Conservation (phyloP, 1,140 invertebrate genomes). For the Leptoteleia sp. region DNA sequence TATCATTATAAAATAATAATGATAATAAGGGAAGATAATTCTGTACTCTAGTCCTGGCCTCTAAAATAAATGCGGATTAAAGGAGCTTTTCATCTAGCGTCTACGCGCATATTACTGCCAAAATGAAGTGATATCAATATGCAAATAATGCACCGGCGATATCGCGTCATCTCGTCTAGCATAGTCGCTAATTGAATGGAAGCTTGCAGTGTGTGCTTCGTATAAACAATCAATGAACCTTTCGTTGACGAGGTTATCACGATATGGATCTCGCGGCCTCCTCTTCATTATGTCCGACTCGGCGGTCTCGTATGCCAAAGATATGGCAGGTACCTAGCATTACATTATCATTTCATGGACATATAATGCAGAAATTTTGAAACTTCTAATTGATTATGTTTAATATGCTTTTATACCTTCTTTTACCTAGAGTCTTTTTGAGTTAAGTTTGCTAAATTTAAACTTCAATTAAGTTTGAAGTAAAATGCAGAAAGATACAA, state of each 20-base stretch:
- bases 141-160: slow-evolving; percentile 13
- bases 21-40: background rate
- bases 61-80: slow-evolving; percentile 38
- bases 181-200: slow-evolving; percentile 57
- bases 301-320: slow-evolving; percentile 97
- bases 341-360: no score
- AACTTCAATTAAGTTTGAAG: no score
- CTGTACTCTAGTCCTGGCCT: slow-evolving; percentile 32
- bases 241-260: slow-evolving; percentile 99
- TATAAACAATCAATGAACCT: slow-evolving; percentile 84
- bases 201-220: slow-evolving; percentile 24
- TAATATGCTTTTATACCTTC: no score
- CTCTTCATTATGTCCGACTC: slow-evolving; percentile 99
- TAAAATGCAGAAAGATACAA: no score
- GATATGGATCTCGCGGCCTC: slow-evolving; percentile 95
- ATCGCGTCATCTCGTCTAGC: slow-evolving; percentile 44
- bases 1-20: no score
- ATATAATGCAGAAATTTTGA: no score
- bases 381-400: no score
- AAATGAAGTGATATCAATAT: slow-evolving; percentile 36
- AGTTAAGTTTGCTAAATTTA: no score
- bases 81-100: slow-evolving; percentile 49
- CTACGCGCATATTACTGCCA: slow-evolving; percentile 12
- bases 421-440: no score
- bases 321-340: slow-evolving; percentile 96